phyloP scores from a whole-genome alignment of 2,888 invertebrate species.

The Pasiphila rectangulata region DNA sequence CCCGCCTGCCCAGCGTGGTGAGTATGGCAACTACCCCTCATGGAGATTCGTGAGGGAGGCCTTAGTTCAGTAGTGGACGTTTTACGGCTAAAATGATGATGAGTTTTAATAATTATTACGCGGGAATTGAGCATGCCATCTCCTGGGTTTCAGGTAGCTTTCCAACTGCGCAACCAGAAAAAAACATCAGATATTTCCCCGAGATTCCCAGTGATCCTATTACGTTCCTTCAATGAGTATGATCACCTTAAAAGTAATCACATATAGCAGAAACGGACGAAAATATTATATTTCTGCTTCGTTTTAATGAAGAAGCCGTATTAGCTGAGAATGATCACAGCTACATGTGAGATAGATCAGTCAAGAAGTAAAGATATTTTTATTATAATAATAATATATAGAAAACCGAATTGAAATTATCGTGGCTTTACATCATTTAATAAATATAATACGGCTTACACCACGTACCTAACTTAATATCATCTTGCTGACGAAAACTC shows the following conservation, averaged over 20 bases:
- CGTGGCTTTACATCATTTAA: not conserved
- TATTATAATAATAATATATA: not conserved
- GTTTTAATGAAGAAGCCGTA: conserved; percentile 39
- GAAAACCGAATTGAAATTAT: not conserved
- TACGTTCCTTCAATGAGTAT: conserved; percentile 17
- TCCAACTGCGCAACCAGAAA: too few relatives aligned
- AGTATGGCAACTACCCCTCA: too few relatives aligned
- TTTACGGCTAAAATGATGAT: too few relatives aligned
- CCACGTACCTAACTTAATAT: too few relatives aligned
- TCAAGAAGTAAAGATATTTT: not conserved
- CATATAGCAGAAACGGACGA: conserved; percentile 22
- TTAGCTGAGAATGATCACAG: conserved; percentile 31
- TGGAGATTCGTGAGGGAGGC: too few relatives aligned
- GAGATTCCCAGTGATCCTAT: conserved; percentile 5
- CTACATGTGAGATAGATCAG: not conserved
- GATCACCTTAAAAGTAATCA: conserved; percentile 28
- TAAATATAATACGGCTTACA: not conserved
- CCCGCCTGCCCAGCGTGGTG: too few relatives aligned
- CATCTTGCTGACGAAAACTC: too few relatives aligned
- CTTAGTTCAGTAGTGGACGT: too few relatives aligned
- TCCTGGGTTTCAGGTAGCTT: not conserved
- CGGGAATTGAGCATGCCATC: not conserved
- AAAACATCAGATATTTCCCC: not conserved
- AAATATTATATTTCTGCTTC: conserved; percentile 24
- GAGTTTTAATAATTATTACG: not conserved